Conservation (phyloP, 2,888 invertebrate species). For the Luperina nickerlii region DNA sequence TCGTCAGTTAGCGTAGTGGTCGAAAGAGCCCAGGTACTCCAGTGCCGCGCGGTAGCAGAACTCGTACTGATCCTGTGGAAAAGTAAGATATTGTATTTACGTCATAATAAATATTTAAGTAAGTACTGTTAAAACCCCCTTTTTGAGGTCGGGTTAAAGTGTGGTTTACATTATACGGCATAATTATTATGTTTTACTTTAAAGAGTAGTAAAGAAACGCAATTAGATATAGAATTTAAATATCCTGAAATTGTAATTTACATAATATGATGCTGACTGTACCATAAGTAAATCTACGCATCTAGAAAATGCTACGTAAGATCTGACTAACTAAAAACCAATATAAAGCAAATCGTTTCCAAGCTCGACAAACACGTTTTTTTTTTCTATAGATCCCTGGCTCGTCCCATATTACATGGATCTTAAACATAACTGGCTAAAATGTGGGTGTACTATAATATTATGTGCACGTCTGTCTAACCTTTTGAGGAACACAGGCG, state of each 20-base stretch:
- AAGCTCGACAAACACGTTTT: background rate
- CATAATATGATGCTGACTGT: background rate
- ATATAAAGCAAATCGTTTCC: background rate
- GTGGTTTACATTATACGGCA: background rate
- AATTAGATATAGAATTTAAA: background rate
- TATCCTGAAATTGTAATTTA: background rate
- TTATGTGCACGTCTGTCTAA: background rate
- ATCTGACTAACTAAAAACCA: background rate
- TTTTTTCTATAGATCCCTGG: background rate
- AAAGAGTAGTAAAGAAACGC: background rate
- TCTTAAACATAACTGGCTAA: background rate
- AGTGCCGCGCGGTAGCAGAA: slow-evolving; percentile 99
- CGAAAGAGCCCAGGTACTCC: slow-evolving; percentile 99
- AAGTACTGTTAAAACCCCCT: background rate
- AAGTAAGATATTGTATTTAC: slow-evolving; percentile 19
- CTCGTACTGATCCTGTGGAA: slow-evolving; percentile 98
- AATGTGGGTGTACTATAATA: background rate
- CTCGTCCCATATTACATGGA: background rate
- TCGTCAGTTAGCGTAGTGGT: slow-evolving; percentile 97
- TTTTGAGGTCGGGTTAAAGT: background rate
- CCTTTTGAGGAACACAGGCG: background rate
- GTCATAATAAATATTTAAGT: background rate
- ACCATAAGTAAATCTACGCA: too few species aligned
- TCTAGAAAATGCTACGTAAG: too few species aligned
- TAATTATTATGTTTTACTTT: background rate